phyloP scores from a whole-genome alignment of 2,113 vertebrate species.

The Garra rufa region DNA sequence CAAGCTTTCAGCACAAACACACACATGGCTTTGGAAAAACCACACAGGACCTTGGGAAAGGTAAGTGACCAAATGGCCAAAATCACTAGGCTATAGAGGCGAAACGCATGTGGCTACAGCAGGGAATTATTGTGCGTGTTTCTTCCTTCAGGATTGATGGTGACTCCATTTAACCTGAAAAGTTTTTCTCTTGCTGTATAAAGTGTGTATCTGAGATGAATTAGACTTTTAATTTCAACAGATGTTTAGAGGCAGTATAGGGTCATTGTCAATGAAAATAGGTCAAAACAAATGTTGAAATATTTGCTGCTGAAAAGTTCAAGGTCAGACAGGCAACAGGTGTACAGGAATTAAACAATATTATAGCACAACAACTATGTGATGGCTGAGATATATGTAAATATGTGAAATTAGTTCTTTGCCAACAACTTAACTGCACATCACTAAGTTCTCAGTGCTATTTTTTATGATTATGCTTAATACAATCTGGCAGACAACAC shows the following conservation, averaged over 20 bases:
- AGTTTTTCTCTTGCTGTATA: not conserved
- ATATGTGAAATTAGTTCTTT: not conserved
- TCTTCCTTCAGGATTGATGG: not conserved
- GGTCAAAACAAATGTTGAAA: not conserved
- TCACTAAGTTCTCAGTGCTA: not conserved
- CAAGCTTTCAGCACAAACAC: constrained; percentile 55
- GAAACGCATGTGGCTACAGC: not conserved
- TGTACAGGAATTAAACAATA: not conserved
- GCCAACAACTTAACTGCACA: not conserved
- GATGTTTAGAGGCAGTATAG: not conserved
- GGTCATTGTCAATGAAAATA: not conserved
- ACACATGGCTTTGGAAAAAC: constrained; percentile 76
- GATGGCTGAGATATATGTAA: not conserved
- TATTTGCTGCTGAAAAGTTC: constrained; percentile 3
- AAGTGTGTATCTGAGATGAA: not conserved
- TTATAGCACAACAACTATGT: not conserved
- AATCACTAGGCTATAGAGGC: not conserved
- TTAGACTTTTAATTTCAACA: not conserved
- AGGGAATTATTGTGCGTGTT: not conserved
- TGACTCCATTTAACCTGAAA: not conserved
- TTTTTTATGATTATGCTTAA: not conserved
- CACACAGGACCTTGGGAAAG: constrained; percentile 60
- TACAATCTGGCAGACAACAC: not conserved
- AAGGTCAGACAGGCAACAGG: not conserved
- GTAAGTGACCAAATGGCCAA: constrained; percentile 61